Conservation (phyloP, 2,888 invertebrate genomes). For the Geophilus truncorum region DNA sequence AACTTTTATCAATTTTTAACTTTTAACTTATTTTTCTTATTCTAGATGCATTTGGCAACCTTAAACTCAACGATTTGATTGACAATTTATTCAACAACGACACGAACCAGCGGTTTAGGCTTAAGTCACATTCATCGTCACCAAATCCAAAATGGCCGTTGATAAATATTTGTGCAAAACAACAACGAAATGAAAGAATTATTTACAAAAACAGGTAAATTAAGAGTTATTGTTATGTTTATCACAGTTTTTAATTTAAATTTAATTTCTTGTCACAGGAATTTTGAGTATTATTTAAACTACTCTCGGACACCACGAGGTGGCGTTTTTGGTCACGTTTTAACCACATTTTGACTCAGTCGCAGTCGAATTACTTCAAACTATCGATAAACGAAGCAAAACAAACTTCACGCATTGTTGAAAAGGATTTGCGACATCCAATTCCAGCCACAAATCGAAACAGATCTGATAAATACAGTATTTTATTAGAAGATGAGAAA, state of each 20-base stretch:
- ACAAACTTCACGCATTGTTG: not conserved
- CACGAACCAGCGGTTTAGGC: not conserved
- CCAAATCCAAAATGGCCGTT: not conserved
- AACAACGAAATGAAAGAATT: not conserved
- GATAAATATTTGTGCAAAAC: not conserved
- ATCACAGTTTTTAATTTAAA: not conserved
- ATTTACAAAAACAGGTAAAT: not conserved
- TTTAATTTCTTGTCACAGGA: not conserved
- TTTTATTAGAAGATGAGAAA: not conserved
- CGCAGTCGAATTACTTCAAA: not conserved
- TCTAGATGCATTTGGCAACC: too few species aligned
- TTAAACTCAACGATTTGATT: too few species aligned
- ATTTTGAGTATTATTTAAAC: not conserved
- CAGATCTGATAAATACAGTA: not conserved
- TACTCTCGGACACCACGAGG: not conserved
- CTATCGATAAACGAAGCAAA: not conserved
- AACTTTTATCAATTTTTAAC: too few species aligned
- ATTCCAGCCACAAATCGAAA: not conserved
- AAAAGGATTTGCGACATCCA: not conserved
- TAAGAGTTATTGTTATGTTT: not conserved
- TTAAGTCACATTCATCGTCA: not conserved
- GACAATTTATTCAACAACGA: not conserved
- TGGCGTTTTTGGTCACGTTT: not conserved
- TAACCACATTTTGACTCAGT: not conserved
- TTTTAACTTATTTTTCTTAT: too few species aligned